phyloP scores from a whole-genome alignment of 2,888 invertebrate species.

The Pharmacophagus antenor region DNA sequence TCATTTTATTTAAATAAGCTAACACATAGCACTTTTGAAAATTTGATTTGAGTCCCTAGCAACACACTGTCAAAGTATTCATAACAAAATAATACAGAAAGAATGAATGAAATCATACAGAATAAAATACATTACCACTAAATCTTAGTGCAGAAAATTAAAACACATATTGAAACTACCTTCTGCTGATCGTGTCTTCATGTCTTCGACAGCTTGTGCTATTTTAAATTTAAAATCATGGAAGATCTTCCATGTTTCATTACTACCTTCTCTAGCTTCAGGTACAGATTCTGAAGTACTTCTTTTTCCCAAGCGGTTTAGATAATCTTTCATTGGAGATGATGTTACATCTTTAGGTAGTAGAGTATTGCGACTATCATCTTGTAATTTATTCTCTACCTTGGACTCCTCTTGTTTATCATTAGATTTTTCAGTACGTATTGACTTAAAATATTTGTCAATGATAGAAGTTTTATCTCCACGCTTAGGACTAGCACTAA shows the following conservation, averaged over 20 bases:
- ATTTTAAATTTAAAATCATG: conserved; percentile 87
- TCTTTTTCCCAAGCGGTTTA: conserved; percentile 81
- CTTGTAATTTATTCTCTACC: conserved; percentile 48
- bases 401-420: conserved; percentile 62
- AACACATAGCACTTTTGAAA: too few relatives aligned
- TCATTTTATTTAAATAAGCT: too few relatives aligned
- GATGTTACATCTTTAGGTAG: conserved; percentile 62
- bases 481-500: conserved; percentile 70
- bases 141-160: background rate
- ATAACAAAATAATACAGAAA: too few relatives aligned
- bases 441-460: conserved; percentile 77
- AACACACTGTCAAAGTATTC: too few relatives aligned
- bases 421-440: conserved; percentile 52
- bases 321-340: conserved; percentile 80
- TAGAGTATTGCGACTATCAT: conserved; percentile 46
- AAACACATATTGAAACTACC: conserved; percentile 49
- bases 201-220: conserved; percentile 89
- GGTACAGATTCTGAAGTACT: conserved; percentile 80
- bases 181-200: conserved; percentile 84
- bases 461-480: conserved; percentile 69
- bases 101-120: too few relatives aligned
- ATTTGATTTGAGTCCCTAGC: too few relatives aligned
- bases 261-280: conserved; percentile 63
- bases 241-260: conserved; percentile 87
- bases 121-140: too few relatives aligned